A percentile compares a stretch with the other conserved stretches of the same genome.
These are phyloP conservation scores for Protonibea diacanthus DNA, from an alignment of 2,797 vertebrate species.

Conservation along the genomic window DNA sequence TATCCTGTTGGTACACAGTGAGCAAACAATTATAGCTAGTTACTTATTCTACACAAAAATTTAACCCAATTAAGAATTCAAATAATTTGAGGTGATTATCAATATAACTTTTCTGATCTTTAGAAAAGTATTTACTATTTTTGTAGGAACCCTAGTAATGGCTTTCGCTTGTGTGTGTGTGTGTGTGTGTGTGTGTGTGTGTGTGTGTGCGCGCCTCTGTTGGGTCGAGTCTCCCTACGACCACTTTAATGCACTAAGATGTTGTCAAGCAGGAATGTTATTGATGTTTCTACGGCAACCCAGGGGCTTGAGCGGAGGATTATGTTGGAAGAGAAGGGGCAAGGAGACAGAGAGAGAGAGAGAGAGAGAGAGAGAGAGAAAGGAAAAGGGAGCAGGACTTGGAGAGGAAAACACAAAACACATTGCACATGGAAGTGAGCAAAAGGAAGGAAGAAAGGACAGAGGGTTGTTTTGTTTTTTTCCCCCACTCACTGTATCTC, in stretches of 20 bases:
- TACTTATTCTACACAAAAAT: no score
- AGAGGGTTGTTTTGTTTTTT: background rate
- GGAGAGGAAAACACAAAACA: constrained; percentile 51
- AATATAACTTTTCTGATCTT: background rate
- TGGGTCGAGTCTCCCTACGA: constrained; percentile 75
- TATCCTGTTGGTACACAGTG: background rate
- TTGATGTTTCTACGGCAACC: constrained; percentile 91
- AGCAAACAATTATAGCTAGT: background rate
- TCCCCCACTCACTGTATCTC: constrained; percentile 20
- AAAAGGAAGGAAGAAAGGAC: constrained; percentile 26
- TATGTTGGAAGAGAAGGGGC: constrained; percentile 74
- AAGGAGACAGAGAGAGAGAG: constrained; percentile 37
- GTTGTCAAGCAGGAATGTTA: constrained; percentile 88
- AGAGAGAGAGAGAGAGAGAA: constrained; percentile 8
- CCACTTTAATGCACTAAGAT: constrained; percentile 88
- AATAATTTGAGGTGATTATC: background rate
- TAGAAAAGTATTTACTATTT: constrained; percentile 44
- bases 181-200: constrained; percentile 28
- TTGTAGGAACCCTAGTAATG: constrained; percentile 42
- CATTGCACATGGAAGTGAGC: constrained; percentile 38
- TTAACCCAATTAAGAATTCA: background rate
- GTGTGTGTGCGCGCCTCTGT: constrained; percentile 33
- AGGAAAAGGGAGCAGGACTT: constrained; percentile 9
- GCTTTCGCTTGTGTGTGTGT: constrained; percentile 30
- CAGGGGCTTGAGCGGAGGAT: constrained; percentile 83